Percentiles rank a stretch among this genome's conserved stretches.
Conservation (phyloP, 2,888 invertebrate species). For the Dynastes grantii region DNA sequence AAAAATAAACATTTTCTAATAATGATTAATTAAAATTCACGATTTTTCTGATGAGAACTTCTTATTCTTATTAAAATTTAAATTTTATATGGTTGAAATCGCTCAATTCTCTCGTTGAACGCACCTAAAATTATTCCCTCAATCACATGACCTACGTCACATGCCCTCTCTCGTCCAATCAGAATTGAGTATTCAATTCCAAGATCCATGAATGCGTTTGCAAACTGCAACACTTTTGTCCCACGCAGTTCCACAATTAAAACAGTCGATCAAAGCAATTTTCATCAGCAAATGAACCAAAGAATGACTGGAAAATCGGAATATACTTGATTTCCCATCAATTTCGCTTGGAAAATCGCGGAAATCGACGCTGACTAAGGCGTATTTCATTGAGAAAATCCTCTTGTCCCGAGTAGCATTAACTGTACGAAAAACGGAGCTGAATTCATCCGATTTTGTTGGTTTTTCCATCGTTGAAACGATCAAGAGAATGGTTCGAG, state of each 20-base stretch:
- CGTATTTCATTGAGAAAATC: slow-evolving; percentile 20
- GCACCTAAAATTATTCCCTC: not conserved
- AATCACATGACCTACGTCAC: slow-evolving; percentile 34
- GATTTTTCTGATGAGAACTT: too few relatives aligned
- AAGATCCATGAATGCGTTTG: slow-evolving; percentile 24
- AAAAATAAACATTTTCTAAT: too few relatives aligned
- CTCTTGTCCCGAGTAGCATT: not conserved
- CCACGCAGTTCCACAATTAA: not conserved
- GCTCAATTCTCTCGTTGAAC: slow-evolving; percentile 8
- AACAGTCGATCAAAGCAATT: not conserved
- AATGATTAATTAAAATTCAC: too few relatives aligned
- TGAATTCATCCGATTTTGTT: not conserved
- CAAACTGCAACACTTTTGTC: slow-evolving; percentile 30
- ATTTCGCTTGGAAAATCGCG: not conserved
- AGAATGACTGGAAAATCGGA: slow-evolving; percentile 16
- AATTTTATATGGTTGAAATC: not conserved
- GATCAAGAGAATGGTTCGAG: slow-evolving; percentile 40
- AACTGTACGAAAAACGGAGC: not conserved
- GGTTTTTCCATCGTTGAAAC: not conserved
- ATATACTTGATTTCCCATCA: not conserved
- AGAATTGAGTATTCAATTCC: slow-evolving; percentile 35
- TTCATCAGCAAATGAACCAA: not conserved
- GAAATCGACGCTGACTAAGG: not conserved
- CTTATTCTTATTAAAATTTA: not conserved
- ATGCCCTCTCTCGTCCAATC: slow-evolving; percentile 29